Percentiles rank a stretch among this genome's conserved stretches.
Conservation (phyloP, 2,113 vertebrate genomes). For the Bufo bufo region DNA sequence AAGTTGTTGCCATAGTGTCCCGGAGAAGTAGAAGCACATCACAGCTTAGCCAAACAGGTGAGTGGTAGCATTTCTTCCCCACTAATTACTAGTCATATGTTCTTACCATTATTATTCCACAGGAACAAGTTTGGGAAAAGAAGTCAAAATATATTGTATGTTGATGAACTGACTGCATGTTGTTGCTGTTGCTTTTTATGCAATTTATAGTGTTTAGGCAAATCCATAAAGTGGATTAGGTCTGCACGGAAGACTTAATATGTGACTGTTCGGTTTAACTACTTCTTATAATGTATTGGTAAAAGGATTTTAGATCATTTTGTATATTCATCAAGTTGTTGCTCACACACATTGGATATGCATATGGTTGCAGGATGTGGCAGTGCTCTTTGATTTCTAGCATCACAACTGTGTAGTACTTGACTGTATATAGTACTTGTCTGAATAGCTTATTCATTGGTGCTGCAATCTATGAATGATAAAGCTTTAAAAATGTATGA, state of each 20-base stretch:
- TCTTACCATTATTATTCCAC: background rate
- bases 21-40: constrained; percentile 93
- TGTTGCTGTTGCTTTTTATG: background rate
- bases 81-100: background rate
- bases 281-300: background rate
- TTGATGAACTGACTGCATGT: background rate
- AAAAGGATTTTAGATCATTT: background rate
- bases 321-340: background rate
- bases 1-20: constrained; percentile 94
- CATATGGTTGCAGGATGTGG: background rate
- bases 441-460: background rate
- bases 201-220: background rate
- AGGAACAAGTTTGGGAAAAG: background rate
- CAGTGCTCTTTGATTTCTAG: background rate
- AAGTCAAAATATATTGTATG: background rate
- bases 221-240: background rate
- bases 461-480: background rate
- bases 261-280: background rate
- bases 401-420: background rate
- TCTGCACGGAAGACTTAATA: background rate
- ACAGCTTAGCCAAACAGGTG: constrained; percentile 94
- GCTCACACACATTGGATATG: background rate
- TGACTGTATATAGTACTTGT: background rate
- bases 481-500: no score
- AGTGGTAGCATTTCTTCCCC: constrained; percentile 65